Evolutionary conservation across 2,113 vertebrate species (phyloP).

Genomic region (Hippocampus abdominalis): DNA sequence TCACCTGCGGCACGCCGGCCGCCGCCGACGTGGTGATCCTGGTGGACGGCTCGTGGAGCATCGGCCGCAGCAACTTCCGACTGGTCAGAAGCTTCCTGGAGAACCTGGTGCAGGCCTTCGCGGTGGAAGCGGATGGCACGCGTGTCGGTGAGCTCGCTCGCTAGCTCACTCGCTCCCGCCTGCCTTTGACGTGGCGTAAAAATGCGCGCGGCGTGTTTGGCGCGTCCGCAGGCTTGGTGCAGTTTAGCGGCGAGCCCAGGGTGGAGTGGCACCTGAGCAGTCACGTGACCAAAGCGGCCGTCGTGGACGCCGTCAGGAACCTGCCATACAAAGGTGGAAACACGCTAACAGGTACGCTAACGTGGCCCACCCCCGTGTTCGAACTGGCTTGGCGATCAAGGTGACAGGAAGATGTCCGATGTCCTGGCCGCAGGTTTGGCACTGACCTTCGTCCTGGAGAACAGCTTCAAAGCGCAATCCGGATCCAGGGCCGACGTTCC

Average conservation of each 20-base stretch:
- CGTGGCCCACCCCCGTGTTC: background rate
- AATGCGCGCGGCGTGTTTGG: background rate
- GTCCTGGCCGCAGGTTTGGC: conserved; percentile 78
- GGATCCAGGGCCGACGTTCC: conserved; percentile 85
- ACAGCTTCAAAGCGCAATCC: conserved; percentile 89
- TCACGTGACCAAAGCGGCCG: conserved; percentile 82
- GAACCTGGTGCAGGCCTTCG: conserved; percentile 86
- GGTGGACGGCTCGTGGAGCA: conserved; percentile 98
- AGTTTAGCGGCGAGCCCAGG: conserved; percentile 94
- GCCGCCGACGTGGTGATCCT: conserved; percentile 92
- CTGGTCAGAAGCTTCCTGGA: conserved; percentile 91
- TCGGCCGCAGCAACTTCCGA: conserved; percentile 93
- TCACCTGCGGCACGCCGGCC: conserved; percentile 82
- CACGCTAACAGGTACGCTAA: conserved; percentile 83
- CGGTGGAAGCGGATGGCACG: conserved; percentile 83
- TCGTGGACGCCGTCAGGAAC: conserved; percentile 88
- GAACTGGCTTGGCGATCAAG: too few relatives aligned
- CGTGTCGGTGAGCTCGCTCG: conserved; percentile 79
- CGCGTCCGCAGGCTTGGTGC: conserved; percentile 80
- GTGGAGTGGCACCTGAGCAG: conserved; percentile 95
- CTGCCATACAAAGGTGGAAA: conserved; percentile 96
- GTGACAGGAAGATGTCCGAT: background rate
- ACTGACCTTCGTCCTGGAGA: conserved; percentile 91
- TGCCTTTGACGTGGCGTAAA: too few relatives aligned
- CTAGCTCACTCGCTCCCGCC: too few relatives aligned